These are phyloP conservation scores for Alcis repandata DNA, from an alignment of 2,888 invertebrate genomes.

Conservation along the genomic window DNA sequence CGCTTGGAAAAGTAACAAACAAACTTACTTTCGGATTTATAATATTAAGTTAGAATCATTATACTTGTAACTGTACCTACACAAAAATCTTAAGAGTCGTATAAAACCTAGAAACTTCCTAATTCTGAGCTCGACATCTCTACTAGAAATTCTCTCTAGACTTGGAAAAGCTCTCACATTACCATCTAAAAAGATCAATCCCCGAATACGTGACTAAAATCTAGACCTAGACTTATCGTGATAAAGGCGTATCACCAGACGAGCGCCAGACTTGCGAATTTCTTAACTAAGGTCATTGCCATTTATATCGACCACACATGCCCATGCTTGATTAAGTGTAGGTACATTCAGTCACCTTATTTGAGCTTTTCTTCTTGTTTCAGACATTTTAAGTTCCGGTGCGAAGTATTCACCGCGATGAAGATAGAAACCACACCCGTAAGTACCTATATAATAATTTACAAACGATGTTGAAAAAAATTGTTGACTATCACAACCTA, in stretches of 20 bases:
- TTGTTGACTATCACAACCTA: conserved; percentile 61
- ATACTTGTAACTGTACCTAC: background rate
- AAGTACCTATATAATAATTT: conserved; percentile 62
- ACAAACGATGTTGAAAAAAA: conserved; percentile 28
- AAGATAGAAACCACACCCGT: conserved; percentile 77
- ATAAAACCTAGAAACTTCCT: background rate
- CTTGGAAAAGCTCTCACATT: conserved; percentile 19
- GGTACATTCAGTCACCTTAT: background rate
- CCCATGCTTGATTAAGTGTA: conserved; percentile 29
- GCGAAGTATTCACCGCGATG: conserved; percentile 63
- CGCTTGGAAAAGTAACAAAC: no score
- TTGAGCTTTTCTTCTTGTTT: conserved; percentile 55
- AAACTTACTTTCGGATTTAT: no score
- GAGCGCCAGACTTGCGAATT: conserved; percentile 52
- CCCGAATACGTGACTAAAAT: conserved; percentile 40
- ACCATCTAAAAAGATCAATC: conserved; percentile 28
- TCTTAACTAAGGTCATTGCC: conserved; percentile 56
- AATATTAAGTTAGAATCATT: background rate
- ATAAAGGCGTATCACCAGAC: conserved; percentile 44
- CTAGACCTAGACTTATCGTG: conserved; percentile 30
- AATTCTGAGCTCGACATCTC: background rate
- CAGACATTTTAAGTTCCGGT: conserved; percentile 73
- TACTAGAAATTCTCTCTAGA: conserved; percentile 10
- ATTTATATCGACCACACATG: conserved; percentile 52
- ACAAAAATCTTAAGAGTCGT: background rate